Base-by-base conservation (phyloP, 2,888 invertebrate species). In the Pseudococcus jackbeardsleyi region DNA sequence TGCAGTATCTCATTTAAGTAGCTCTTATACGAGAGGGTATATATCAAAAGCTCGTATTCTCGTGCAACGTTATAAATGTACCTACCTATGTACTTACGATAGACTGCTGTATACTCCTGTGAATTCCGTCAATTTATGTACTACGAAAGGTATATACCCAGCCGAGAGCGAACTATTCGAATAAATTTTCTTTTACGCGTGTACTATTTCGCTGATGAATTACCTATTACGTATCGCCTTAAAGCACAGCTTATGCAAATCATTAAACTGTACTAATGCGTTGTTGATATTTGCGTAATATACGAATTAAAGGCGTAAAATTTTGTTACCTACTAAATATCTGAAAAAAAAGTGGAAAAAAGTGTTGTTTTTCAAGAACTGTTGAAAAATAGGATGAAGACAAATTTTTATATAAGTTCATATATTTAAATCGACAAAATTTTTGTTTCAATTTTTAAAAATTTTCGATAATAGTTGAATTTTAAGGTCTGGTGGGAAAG, bases 1-100 rank as follows among this genome's bases (percentile, higher is more conserved):
- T 68, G 68, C 68, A 68, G 68, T 68, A 54, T 54, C 54, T 68
- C 68, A 68, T 68, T 68, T 68, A 68, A 64, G 22, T 68, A 68
- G 68, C 68, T 26, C 68, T 68, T 68, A 68, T 68, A 68, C 26
- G 4, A 12, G 68, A 26, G 68, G 22, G 11, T 26, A 12, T 68
- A 68, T 68, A 68, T 68, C 68, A 68, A 68, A 68, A 68, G 68
- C 68, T 68, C 68, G 68, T 68, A 68, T 68, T 9, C 22, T 22
- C 26, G 12, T 6, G 68, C 26, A 68, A 26, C 68, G 26, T 68
- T 54, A 54, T 54, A 54, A n/a, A n/a, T 12, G 48, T 50, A 50
- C 11, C 46, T 50, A 50, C 11, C 46, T 46, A 50, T 50, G 48
- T 12, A 15, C 15, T 12, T 50, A 15, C 48, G 48, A 42, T 42